Evolutionary conservation across 92 coral and sea anemone species (phyloP), one percentile per base, ranked within the genome.

Genomic region (Zoanthus solanderi): DNA sequence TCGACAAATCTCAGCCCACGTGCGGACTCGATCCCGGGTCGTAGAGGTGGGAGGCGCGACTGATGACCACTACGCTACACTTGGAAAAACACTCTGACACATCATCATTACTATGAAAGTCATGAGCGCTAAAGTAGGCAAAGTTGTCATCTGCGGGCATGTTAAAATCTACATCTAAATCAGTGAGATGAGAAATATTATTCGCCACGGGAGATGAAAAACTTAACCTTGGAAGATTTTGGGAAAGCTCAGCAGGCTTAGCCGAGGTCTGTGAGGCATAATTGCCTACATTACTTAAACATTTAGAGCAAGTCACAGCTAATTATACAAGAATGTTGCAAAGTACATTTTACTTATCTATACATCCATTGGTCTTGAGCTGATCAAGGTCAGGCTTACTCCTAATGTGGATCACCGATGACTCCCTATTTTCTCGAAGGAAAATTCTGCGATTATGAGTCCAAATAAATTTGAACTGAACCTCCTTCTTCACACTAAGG

Each of bases 271-370:
- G 54, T 42, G 77, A 72, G 77, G 77, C 77, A 37, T 0, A 72
- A 72, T 72, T 72, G 77, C 77, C 77, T 42, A 72, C 53, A 44
- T 72, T 72, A 72, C 77, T 72, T 72, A 72, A 72, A 72, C 77
- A 72, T 16, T 72, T 72, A 72, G 77, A 72, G 77, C 77, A 42
- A 72, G 77, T 42, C 77, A 72, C 28, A 72, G 54, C 77, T 72
- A 72, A 72, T 72, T 72, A 72, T 72, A 72, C 54, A 72, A 72
- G 77, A 72, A 72, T 72, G 77, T 72, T 72, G 77, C 53, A 72
- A 72, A 72, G 77, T 72, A 72, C 77, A 72, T 72, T 72, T 72
- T 72, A 72, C 77, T 72, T 72, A 72, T 72, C 31, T 72, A 72
- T 72, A 34, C 14, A 72, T 72, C 77, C 77, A 72, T 72, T 72